phyloP scores from a whole-genome alignment of 2,797 vertebrate genomes.

The Echiichthys vipera region DNA sequence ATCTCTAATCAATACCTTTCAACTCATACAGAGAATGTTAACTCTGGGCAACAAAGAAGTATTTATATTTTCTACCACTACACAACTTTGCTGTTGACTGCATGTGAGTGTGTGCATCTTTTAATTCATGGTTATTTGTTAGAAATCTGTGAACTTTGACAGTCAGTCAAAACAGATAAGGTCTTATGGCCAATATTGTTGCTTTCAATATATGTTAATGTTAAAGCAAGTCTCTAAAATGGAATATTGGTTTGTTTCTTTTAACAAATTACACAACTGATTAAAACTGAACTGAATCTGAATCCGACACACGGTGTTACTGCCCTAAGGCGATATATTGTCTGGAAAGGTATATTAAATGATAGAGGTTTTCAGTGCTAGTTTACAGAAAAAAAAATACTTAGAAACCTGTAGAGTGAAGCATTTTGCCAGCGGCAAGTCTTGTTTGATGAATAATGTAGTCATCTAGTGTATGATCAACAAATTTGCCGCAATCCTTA shows the following conservation, averaged over 20 bases:
- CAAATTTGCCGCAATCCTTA: conserved; percentile 43
- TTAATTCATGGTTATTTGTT: no score
- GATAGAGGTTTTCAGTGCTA: conserved; percentile 22
- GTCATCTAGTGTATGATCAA: conserved; percentile 49
- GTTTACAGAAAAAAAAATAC: conserved; percentile 36
- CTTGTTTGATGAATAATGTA: conserved; percentile 74
- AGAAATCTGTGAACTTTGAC: no score
- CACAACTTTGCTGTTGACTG: no score
- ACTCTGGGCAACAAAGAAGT: no score
- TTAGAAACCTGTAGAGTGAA: conserved; percentile 36
- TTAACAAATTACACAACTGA: conserved; percentile 18
- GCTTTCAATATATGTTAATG: conserved; percentile 1
- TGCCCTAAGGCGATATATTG: conserved; percentile 6
- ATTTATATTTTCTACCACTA: no score
- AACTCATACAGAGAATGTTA: no score
- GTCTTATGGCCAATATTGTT: no score
- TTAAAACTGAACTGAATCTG: conserved; percentile 17
- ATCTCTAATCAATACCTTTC: no score
- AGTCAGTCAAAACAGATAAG: no score
- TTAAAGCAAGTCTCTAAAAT: conserved; percentile 6
- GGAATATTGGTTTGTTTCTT: conserved; percentile 4
- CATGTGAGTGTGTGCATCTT: no score
- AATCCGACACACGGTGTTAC: neutral
- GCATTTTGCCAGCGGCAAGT: conserved; percentile 52
- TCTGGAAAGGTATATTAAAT: conserved; percentile 39